Base-by-base conservation (phyloP, 2,888 invertebrate genomes). In the Dicyrtomina minuta region DNA sequence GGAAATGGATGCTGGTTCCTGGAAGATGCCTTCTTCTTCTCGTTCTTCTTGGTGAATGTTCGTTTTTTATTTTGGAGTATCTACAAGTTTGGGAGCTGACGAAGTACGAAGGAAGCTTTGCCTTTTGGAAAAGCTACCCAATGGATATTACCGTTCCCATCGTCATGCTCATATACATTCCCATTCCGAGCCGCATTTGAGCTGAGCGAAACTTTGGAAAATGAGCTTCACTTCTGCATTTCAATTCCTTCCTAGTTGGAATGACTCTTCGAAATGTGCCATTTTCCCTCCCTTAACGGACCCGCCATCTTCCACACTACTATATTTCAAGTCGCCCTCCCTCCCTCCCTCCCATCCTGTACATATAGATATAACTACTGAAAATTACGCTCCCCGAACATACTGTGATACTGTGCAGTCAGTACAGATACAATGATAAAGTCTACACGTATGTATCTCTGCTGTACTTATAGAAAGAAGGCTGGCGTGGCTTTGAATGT, bases 171-270 rank as follows among this genome's bases (percentile, higher is more conserved):
- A 72, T 70, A 68, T 71, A 71, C 74, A 74, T 74, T 75, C 66
- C 73, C 73, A 73, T 73, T 73, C 70, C 68, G 69, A 70, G 67
- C 70, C 68, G 72, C 75, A 75, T 75, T 75, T 73, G 68, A 71
- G 75, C 70, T 75, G 75, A 75, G 72, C 72, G 74, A 75, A 75
- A 75, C 74, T 74, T 75, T 65, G 74, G 74, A 70, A 75, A 75
- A 75, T 75, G 75, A 75, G 75, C 72, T 73, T 74, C 74, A 72
- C 74, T 74, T 72, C 71, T 72, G 71, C 70, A 71, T 73, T 75
- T 72, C 70, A 70, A 70, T 67, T 72, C 74, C 56, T 67, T 59
- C 64, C 59, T 62, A 66, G 46, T 58, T 66, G 22, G 39, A 58
- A 69, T 69, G 58, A 24, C 58, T 69, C 59, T 59, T 58, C 58